phyloP scores from a whole-genome alignment of 2,888 invertebrate genomes.

The Ischnus inquisitorius region DNA sequence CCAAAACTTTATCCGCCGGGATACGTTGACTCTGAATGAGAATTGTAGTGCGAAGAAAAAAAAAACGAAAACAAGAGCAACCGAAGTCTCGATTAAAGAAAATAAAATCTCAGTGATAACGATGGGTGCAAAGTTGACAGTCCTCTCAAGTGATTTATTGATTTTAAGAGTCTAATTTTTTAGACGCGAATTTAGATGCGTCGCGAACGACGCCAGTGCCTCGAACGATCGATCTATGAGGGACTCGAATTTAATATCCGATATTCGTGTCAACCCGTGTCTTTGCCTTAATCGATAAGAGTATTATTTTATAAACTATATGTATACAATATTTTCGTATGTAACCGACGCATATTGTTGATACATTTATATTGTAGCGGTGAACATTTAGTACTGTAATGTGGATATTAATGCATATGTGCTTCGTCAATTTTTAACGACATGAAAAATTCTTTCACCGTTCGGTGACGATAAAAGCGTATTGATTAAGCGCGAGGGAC shows the following conservation, averaged over 20 bases:
- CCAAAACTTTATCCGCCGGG: conserved; percentile 12
- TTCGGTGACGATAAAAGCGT: conserved; percentile 48
- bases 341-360: conserved; percentile 69
- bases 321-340: conserved; percentile 70
- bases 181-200: neutral
- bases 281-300: conserved; percentile 67
- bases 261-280: conserved; percentile 51
- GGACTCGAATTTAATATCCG: conserved; percentile 26
- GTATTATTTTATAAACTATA: conserved; percentile 71
- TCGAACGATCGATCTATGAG: conserved; percentile 40
- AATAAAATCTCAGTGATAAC: conserved; percentile 50
- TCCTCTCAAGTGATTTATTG: conserved; percentile 44
- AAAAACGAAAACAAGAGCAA: neutral
- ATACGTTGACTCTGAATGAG: conserved; percentile 26
- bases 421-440: conserved; percentile 56
- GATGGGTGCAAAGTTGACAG: conserved; percentile 61
- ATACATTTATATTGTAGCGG: conserved; percentile 66
- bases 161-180: conserved; percentile 37
- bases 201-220: conserved; percentile 23
- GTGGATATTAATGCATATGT: conserved; percentile 51
- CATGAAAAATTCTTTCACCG: conserved; percentile 53
- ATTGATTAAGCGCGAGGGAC: conserved; percentile 61
- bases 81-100: neutral
- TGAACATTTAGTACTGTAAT: conserved; percentile 41
- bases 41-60: neutral